Percentiles rank a stretch among this genome's conserved stretches.
Evolutionary conservation across 1,140 invertebrate genomes (phyloP).

Genomic region (Anoplolepis gracilipes): DNA sequence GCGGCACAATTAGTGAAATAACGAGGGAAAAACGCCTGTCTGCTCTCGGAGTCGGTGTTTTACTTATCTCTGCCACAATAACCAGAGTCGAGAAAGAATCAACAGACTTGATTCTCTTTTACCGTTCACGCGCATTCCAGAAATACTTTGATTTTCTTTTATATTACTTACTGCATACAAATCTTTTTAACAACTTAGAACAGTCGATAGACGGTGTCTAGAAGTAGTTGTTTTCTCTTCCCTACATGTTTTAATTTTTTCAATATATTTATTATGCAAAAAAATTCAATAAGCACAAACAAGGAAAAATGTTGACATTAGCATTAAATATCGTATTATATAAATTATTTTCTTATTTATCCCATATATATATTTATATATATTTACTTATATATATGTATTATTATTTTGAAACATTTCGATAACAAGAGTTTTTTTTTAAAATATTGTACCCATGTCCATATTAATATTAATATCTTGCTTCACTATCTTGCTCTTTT

Average conservation of each 20-base stretch:
- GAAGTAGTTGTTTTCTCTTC: not conserved
- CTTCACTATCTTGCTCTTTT: not conserved
- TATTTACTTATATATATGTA: not conserved
- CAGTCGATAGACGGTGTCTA: not conserved
- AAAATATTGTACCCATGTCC: not conserved
- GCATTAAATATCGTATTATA: not conserved
- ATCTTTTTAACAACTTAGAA: slow-evolving; percentile 1
- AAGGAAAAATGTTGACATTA: not conserved
- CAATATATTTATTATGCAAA: not conserved
- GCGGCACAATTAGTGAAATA: slow-evolving; percentile 71
- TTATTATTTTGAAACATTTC: not conserved
- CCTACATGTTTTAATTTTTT: not conserved
- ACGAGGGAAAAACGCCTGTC: slow-evolving; percentile 42
- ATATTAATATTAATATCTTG: not conserved
- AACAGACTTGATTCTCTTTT: slow-evolving; percentile 35
- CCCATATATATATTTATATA: not conserved
- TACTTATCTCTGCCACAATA: not conserved
- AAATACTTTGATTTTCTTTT: slow-evolving; percentile 43
- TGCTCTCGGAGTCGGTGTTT: slow-evolving; percentile 15
- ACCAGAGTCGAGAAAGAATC: not conserved
- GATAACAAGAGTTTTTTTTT: not conserved
- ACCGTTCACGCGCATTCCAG: not conserved
- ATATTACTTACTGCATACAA: too few relatives aligned
- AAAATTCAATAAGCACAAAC: not conserved
- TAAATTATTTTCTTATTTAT: not conserved